These are phyloP conservation scores for Neodon shergylaensis DNA, from an alignment of 2,113 vertebrate genomes.

Conservation along the genomic window DNA sequence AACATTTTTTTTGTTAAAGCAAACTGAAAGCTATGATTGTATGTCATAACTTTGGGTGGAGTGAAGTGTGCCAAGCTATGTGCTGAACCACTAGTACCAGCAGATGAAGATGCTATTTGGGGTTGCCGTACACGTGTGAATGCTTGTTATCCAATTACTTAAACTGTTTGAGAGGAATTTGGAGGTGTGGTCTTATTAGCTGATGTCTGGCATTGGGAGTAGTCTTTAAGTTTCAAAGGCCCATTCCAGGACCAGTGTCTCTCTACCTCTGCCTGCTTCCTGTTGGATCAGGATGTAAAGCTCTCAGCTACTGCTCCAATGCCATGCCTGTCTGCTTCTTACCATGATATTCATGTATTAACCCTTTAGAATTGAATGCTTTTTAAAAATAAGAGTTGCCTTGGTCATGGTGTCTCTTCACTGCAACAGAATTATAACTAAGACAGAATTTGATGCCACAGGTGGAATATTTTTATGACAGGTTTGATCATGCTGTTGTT, in stretches of 20 bases:
- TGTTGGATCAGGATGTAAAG: neutral
- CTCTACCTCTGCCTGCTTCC: neutral
- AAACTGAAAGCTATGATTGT: constrained; percentile 79
- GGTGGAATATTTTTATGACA: neutral
- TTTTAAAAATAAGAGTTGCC: neutral
- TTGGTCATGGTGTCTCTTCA: neutral
- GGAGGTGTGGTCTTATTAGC: neutral
- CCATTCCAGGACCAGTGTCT: neutral
- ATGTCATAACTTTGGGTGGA: constrained; percentile 54
- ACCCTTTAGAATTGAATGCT: neutral
- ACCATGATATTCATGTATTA: neutral
- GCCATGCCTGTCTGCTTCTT: neutral
- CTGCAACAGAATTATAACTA: neutral
- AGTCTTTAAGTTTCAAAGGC: neutral
- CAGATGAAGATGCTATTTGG: constrained; percentile 59
- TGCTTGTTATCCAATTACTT: neutral
- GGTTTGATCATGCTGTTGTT: neutral
- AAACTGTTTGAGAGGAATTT: neutral
- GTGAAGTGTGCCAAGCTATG: constrained; percentile 65
- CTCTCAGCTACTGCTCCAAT: neutral
- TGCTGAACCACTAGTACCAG: constrained; percentile 54
- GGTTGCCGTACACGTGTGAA: neutral
- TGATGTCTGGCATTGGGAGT: too few relatives aligned
- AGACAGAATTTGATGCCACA: neutral
- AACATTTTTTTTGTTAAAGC: constrained; percentile 70